Base-by-base conservation (phyloP, 2,797 vertebrate genomes). In the Melanogrammus aeglefinus region DNA sequence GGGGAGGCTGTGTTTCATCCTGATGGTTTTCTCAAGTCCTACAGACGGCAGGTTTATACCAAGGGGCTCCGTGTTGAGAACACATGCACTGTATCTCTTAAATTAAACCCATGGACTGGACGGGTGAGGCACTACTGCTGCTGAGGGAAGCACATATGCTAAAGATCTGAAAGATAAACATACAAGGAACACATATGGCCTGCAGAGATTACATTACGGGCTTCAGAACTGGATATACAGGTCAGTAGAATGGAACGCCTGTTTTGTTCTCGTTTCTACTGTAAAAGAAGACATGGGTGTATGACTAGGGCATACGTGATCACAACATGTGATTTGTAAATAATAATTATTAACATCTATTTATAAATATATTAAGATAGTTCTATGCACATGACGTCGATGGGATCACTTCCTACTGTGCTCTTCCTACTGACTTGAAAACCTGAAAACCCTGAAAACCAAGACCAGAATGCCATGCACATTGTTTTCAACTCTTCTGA, bases 131-230 rank as follows among this genome's bases (percentile, higher is more conserved):
- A 63, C 57, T 63, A 63, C 57, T n/a, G 57, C 57, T 63, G 57
- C 57, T n/a, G 57, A 63, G 57, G 57, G 57, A 9, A 63, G 57
- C 57, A 63, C 57, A 63, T 9, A 63, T 63, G 57, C 57, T 63
- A 24, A 63, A n/a, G 57, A 63, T 63, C 57, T 63, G 57, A n/a
- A 63, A 63, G 57, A n/a, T 63, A 63, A 63, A 63, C 57, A 63
- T 63, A 63, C 57, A 63, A 2, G 57, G 57, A 63, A n/a, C 21
- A 24, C 57, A 63, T 57, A 57, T 63, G 57, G 57, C 57, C 57
- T 63, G 21, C 57, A 8, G 14, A n/a, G 57, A 63, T n/a, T 16
- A 63, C 57, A 63, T 63, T 63, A 63, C 8, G 57, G 57, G 57
- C 57, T 63, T 8, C n/a, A 63, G 57, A n/a, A 24, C 21, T 16